Evolutionary conservation across 2,888 invertebrate genomes (phyloP).

Genomic region (Drepana falcataria): DNA sequence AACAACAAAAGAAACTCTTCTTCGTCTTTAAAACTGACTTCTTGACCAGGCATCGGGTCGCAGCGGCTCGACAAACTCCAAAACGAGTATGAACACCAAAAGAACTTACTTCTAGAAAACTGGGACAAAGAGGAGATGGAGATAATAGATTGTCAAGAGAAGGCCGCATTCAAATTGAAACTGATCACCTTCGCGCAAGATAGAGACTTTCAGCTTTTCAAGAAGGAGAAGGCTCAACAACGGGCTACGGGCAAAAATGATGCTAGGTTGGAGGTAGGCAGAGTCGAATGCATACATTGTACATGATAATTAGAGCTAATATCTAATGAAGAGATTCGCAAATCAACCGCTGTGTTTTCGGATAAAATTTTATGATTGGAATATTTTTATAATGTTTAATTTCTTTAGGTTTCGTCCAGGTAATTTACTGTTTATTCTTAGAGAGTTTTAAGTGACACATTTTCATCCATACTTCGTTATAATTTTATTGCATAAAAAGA

Average conservation of each 20-base stretch:
- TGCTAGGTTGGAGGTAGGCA: constrained; percentile 57
- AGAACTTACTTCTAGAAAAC: constrained; percentile 69
- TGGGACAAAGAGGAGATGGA: constrained; percentile 77
- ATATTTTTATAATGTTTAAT: too few species aligned
- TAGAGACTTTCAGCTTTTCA: constrained; percentile 49
- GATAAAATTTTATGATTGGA: too few species aligned
- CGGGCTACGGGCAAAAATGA: constrained; percentile 62
- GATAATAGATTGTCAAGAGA: constrained; percentile 69
- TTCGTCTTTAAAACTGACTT: not conserved
- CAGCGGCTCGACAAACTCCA: constrained; percentile 77
- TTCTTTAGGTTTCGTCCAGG: too few species aligned
- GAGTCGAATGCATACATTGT: constrained; percentile 3
- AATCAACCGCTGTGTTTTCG: too few species aligned
- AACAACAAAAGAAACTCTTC: not conserved
- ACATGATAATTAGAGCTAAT: not conserved
- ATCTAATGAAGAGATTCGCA: too few species aligned
- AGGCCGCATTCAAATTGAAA: constrained; percentile 77
- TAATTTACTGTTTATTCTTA: too few species aligned
- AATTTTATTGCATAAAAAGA: too few species aligned
- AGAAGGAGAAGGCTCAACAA: constrained; percentile 40
- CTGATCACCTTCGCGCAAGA: constrained; percentile 79
- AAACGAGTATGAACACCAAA: constrained; percentile 76
- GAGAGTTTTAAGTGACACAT: too few species aligned
- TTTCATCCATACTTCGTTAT: too few species aligned
- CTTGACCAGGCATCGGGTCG: constrained; percentile 71